Percentiles rank a stretch among this genome's conserved stretches.
phyloP scores from a whole-genome alignment of 2,113 vertebrate species.

The Hemibagrus wyckioides region DNA sequence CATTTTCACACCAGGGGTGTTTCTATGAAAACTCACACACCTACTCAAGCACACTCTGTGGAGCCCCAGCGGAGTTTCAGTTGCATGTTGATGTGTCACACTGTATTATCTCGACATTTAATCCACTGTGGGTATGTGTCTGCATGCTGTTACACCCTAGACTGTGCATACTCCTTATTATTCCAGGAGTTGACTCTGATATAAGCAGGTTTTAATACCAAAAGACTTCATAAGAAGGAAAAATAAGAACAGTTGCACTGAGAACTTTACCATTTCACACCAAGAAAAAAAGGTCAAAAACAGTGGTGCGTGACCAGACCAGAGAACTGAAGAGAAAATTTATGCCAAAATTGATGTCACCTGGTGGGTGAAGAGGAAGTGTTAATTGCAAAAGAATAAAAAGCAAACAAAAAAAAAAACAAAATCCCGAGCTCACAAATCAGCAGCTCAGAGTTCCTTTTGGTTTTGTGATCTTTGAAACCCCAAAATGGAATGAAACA shows the following conservation, averaged over 20 bases:
- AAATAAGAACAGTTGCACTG: background rate
- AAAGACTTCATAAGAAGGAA: background rate
- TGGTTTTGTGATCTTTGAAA: conserved; percentile 20
- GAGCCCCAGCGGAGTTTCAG: conserved; percentile 15
- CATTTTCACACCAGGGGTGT: conserved; percentile 35
- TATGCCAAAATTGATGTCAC: conserved; percentile 22
- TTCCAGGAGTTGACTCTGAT: background rate
- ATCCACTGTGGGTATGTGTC: conserved; percentile 32
- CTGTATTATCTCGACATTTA: conserved; percentile 13
- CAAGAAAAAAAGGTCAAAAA: conserved; percentile 29
- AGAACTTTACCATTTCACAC: conserved; percentile 20
- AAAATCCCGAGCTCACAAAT: conserved; percentile 3
- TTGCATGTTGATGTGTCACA: conserved; percentile 36
- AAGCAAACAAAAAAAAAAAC: background rate
- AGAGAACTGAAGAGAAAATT: conserved; percentile 29
- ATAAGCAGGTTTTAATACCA: conserved; percentile 12
- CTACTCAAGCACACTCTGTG: conserved; percentile 25
- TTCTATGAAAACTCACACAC: conserved; percentile 25
- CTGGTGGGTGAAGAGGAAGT: background rate
- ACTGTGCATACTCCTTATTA: conserved; percentile 5
- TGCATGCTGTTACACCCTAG: background rate
- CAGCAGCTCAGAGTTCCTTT: conserved; percentile 9
- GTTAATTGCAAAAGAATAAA: conserved; percentile 36
- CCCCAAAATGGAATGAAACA: conserved; percentile 19
- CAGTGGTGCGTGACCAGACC: background rate